A percentile compares a stretch with the other conserved stretches of the same genome.
Evolutionary conservation across 2,888 invertebrate species (phyloP).

Genomic region (Thysanoteuthis rhombus): DNA sequence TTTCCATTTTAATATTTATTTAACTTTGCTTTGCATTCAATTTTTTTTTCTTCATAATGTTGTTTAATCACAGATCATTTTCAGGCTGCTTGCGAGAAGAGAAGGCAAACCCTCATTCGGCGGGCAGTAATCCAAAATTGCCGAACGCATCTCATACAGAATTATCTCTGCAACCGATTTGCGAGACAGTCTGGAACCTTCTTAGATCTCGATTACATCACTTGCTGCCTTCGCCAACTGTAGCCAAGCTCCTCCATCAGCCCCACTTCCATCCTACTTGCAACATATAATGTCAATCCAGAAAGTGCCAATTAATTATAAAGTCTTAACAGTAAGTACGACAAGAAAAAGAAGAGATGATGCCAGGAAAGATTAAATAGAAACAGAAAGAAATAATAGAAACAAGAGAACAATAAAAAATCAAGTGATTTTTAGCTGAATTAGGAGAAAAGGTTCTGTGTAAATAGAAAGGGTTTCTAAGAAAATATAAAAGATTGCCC

Average conservation of each 20-base stretch:
- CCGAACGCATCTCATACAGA: not conserved
- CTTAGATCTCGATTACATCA: not conserved
- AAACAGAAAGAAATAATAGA: no score
- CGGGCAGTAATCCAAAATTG: not conserved
- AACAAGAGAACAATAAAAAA: no score
- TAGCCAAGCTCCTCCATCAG: not conserved
- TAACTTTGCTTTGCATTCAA: not conserved
- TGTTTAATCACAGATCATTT: not conserved
- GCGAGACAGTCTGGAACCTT: constrained; percentile 12
- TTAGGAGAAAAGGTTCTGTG: no score
- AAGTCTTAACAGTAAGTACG: no score
- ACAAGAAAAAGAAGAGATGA: no score
- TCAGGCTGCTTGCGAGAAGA: not conserved
- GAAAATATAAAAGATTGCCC: no score
- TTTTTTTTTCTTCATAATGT: not conserved
- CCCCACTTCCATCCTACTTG: not conserved
- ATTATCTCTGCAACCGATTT: not conserved
- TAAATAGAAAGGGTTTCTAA: no score
- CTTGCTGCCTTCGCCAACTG: not conserved
- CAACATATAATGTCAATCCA: no score
- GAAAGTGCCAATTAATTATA: no score
- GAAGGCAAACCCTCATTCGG: not conserved
- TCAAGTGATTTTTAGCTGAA: no score
- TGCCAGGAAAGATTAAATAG: no score
- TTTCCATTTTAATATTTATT: not conserved